These are phyloP conservation scores for Melolontha melolontha DNA, from an alignment of 2,888 invertebrate species.

Conservation along the genomic window DNA sequence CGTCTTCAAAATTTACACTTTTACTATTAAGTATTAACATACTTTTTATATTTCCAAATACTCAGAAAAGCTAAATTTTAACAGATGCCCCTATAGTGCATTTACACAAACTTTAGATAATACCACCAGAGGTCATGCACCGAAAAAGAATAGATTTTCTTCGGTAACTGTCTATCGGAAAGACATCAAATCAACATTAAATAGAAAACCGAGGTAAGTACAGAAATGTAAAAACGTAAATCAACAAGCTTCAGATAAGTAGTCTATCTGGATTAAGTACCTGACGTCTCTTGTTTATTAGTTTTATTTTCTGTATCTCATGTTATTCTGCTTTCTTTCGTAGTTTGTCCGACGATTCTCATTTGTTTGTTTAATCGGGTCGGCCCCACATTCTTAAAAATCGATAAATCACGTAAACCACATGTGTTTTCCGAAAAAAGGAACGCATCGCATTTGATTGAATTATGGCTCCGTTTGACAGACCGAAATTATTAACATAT, in stretches of 20 bases:
- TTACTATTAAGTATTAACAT: too few species aligned
- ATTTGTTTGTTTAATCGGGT: conserved; percentile 25
- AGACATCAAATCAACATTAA: conserved; percentile 11
- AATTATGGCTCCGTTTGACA: conserved; percentile 38
- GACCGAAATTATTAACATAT: conserved; percentile 37
- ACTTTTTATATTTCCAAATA: too few species aligned
- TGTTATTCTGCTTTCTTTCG: neutral
- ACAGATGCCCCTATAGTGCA: too few species aligned
- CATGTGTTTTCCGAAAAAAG: conserved; percentile 38
- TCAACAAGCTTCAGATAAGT: conserved; percentile 24
- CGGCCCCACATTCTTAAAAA: conserved; percentile 32
- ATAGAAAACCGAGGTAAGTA: neutral
- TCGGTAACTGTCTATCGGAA: conserved; percentile 19
- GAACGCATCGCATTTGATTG: conserved; percentile 33
- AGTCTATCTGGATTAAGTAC: conserved; percentile 12
- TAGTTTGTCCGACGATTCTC: conserved; percentile 16
- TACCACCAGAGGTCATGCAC: conserved; percentile 20
- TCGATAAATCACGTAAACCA: conserved; percentile 42
- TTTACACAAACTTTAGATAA: too few species aligned
- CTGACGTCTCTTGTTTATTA: conserved; percentile 31
- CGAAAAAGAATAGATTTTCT: conserved; percentile 2
- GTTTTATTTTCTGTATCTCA: conserved; percentile 21
- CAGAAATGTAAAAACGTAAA: conserved; percentile 21
- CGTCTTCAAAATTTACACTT: too few species aligned
- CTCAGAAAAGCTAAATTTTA: too few species aligned